Evolutionary conservation across 2,888 invertebrate species (phyloP).

Genomic region (Sericinus montela): DNA sequence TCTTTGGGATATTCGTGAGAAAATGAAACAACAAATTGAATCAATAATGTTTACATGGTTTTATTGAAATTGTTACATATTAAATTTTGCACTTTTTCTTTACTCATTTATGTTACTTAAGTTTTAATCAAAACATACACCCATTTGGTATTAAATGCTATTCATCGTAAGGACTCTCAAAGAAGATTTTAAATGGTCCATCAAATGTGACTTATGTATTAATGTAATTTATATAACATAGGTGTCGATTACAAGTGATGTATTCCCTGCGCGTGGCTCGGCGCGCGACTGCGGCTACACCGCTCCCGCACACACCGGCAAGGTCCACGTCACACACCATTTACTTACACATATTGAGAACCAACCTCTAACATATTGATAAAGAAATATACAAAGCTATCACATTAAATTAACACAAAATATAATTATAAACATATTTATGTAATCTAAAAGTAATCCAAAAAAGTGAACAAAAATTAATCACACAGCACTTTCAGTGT

Average conservation of each 20-base stretch:
- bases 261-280: conserved; percentile 4
- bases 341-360: conserved; percentile 38
- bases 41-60: conserved; percentile 18
- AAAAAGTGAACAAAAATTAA: conserved; percentile 56
- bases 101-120: conserved; percentile 67
- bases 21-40: conserved; percentile 13
- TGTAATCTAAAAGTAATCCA: conserved; percentile 69
- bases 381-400: conserved; percentile 78
- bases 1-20: background rate
- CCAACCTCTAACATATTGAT: conserved; percentile 49
- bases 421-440: conserved; percentile 73
- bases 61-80: conserved; percentile 77
- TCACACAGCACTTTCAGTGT: conserved; percentile 73
- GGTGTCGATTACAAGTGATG: conserved; percentile 24
- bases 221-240: conserved; percentile 36
- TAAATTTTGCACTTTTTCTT: conserved; percentile 77
- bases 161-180: conserved; percentile 62
- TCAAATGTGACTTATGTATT: conserved; percentile 58
- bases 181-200: conserved; percentile 62
- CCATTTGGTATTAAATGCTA: conserved; percentile 79
- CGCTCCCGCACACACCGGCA: conserved; percentile 24
- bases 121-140: conserved; percentile 74
- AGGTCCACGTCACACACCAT: conserved; percentile 32
- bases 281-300: background rate
- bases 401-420: conserved; percentile 78